phyloP scores from a whole-genome alignment of 2,888 invertebrate genomes.

The Embidobia sp. region DNA sequence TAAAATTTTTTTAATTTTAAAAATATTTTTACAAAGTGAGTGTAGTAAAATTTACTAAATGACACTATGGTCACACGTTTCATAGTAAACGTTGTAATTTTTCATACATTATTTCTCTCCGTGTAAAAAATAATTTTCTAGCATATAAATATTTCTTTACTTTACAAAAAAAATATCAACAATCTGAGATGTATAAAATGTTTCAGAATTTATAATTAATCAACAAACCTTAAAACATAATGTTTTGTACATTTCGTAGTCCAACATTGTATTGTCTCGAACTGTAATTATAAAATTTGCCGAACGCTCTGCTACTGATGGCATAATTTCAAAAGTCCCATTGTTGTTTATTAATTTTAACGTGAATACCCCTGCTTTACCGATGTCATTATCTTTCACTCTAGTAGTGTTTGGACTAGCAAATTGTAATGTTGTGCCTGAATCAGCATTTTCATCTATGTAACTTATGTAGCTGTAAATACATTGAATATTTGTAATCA shows the following conservation, averaged over 20 bases:
- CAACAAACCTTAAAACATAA: conserved; percentile 87
- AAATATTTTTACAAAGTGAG: too few relatives aligned
- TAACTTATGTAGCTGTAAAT: conserved; percentile 86
- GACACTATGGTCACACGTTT: too few relatives aligned
- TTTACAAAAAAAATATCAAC: too few relatives aligned
- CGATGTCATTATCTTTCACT: conserved; percentile 89
- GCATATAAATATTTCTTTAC: background rate
- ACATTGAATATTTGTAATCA: background rate
- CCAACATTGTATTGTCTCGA: conserved; percentile 90
- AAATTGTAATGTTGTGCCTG: conserved; percentile 89
- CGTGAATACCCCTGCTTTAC: conserved; percentile 92
- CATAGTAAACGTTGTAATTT: too few relatives aligned
- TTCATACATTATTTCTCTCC: too few relatives aligned
- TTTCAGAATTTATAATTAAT: too few relatives aligned
- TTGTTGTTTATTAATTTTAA: conserved; percentile 90
- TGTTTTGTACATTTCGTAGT: conserved; percentile 91
- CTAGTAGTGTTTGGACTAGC: conserved; percentile 87
- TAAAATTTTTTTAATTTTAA: too few relatives aligned
- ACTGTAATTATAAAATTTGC: conserved; percentile 92
- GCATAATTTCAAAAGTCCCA: conserved; percentile 93
- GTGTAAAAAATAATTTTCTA: too few relatives aligned
- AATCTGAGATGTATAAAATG: too few relatives aligned
- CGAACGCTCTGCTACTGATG: conserved; percentile 90
- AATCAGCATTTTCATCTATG: conserved; percentile 90
- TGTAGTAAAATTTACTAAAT: too few relatives aligned